Evolutionary conservation across 2,888 invertebrate species (phyloP), one percentile per base, ranked within the genome.

Genomic region (Villa cingulata): DNA sequence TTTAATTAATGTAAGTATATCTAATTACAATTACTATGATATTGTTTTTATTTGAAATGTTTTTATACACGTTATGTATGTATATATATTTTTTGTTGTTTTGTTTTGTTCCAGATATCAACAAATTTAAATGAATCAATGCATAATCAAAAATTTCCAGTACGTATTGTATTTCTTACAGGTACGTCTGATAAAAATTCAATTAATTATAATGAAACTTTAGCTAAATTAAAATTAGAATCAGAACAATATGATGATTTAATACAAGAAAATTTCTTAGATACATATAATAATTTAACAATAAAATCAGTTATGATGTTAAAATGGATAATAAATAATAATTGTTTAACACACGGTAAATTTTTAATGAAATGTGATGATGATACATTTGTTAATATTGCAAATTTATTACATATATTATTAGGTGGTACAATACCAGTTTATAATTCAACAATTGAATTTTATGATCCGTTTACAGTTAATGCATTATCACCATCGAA

Each of bases 321-420:
- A 48, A 89, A 89, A 62, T 83, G 87, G 81, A 80, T 84, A 19
- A 78, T 75, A 7, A 75, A 73, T 37, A 75, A 73, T 37, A 77
- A 80, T 57, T 89, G 89, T 59, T 48, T 54, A n/a, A 53, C 57
- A 14, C 57, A 56, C 66, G 77, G 77, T 0, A 75, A 77, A 40
- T 89, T 80, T 70, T 72, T 89, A 19, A 74, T 90, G 65, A 90
- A 90, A 71, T 83, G 85, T 5, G 89, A 90, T 55, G 89, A 90
- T 56, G 90, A 90, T 58, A 86, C 86, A 71, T 89, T 84, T 61
- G 77, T 90, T 2, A 87, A 88, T 65, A 71, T 88, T 49, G 78
- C 79, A n/a, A 76, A 75, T 55, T 66, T 87, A 20, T 59, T 83
- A 27, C 62, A 68, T 36, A 73, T 72, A 45, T 59, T 78, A 18